Evolutionary conservation across 1,140 invertebrate genomes (phyloP).

Genomic region (Nilaparvata lugens): DNA sequence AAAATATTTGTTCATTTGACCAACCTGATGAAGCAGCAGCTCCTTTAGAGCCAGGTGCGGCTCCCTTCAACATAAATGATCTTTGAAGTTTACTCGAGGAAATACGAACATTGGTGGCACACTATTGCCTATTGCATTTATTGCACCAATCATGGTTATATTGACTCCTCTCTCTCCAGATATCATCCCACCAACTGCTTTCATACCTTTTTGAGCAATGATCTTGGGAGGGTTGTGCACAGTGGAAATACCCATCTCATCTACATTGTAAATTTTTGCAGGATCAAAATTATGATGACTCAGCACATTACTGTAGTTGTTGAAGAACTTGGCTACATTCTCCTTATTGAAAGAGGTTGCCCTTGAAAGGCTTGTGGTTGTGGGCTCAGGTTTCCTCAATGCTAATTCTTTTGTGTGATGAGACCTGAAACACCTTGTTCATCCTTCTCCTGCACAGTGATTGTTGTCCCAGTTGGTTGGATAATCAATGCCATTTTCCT

Average conservation of each 20-base stretch:
- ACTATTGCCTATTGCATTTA: conserved; percentile 24
- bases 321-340: conserved; percentile 28
- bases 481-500: too few relatives aligned
- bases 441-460: too few relatives aligned
- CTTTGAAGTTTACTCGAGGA: conserved; percentile 31
- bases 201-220: conserved; percentile 30
- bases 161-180: conserved; percentile 35
- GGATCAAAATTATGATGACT: conserved; percentile 20
- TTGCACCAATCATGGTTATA: conserved; percentile 22
- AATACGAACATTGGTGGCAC: conserved; percentile 30
- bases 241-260: conserved; percentile 38
- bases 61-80: conserved; percentile 19
- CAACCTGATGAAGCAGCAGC: conserved; percentile 32
- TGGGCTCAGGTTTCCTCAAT: conserved; percentile 24
- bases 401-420: neutral
- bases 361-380: conserved; percentile 32
- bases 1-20: conserved; percentile 28
- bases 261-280: conserved; percentile 36
- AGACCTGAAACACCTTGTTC: too few relatives aligned
- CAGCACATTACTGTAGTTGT: conserved; percentile 20
- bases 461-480: too few relatives aligned
- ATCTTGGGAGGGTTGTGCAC: conserved; percentile 33
- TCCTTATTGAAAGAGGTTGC: conserved; percentile 30
- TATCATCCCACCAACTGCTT: conserved; percentile 34
- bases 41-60: conserved; percentile 29